phyloP scores from a whole-genome alignment of 2,113 vertebrate genomes.

The Hippocampus barbouri region DNA sequence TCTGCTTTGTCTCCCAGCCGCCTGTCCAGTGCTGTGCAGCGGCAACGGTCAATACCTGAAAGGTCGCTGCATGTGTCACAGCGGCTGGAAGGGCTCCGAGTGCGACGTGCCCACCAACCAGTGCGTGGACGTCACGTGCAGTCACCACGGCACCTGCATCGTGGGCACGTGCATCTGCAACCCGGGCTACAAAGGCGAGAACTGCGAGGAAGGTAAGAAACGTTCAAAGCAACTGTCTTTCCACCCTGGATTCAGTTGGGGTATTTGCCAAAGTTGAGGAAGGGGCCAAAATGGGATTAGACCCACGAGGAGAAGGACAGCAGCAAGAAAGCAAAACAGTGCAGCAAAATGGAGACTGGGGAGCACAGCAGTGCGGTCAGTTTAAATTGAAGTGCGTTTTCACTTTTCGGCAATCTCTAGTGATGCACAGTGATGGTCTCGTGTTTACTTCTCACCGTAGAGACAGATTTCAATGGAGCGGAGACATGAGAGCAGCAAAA shows the following conservation, averaged over 20 bases:
- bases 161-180: conserved; percentile 97
- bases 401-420: too few relatives aligned
- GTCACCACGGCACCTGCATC: conserved; percentile 90
- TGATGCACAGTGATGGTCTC: too few relatives aligned
- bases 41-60: conserved; percentile 98
- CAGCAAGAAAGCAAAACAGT: not conserved
- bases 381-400: too few relatives aligned
- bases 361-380: not conserved
- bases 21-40: conserved; percentile 95
- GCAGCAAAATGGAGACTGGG: not conserved
- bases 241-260: not conserved
- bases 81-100: conserved; percentile 95
- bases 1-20: conserved; percentile 73
- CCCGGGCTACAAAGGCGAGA: conserved; percentile 95
- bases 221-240: not conserved
- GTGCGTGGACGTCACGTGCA: conserved; percentile 92
- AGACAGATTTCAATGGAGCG: too few relatives aligned
- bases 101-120: conserved; percentile 94
- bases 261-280: not conserved
- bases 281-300: not conserved
- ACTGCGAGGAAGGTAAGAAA: conserved; percentile 91
- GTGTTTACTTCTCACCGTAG: too few relatives aligned
- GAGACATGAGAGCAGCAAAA: too few relatives aligned
- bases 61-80: conserved; percentile 94
- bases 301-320: not conserved